Evolutionary conservation across 1,140 invertebrate genomes (phyloP), one percentile per base, ranked within the genome.

Genomic region (Berghia stephanieae): DNA sequence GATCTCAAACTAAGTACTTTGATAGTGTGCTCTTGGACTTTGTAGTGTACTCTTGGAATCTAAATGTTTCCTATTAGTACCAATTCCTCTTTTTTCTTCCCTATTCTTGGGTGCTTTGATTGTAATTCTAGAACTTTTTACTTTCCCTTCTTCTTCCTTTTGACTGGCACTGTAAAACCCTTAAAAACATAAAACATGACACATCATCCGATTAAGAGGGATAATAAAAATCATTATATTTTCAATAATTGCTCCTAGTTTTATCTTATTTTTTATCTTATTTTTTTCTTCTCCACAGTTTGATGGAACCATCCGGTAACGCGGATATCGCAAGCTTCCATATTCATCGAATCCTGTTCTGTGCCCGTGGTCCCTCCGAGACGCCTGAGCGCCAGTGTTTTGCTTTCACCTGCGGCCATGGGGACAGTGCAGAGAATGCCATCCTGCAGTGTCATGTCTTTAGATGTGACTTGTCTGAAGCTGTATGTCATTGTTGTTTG

Each of bases 361-460:
- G 98, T 90, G 96, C 96, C 13, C 92, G 96, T 57, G 98, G 98
- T 4, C 92, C 94, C n/a, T 92, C 92, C n/a, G 93, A 93, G 73
- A 94, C 94, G 27, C 89, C 91, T 2, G 96, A 98, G 84, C 93
- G 94, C 3, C 92, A 95, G 16, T 99, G 98, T 90, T 99, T 99
- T 91, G 97, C 97, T 44, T 98, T 99, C 89, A 99, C 97, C 0
- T 98, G 96, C 93, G 95, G 96, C 40, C 96, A 98, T 86, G 92
- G 92, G 27, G 94, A 97, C 83, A 95, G 94, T 24, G 92, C 93
- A 82, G 95, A 97, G 87, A 94, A 94, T 10, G 93, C 95, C 46
- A 94, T 98, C 66, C 98, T 98, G 90, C 95, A 98, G 89, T 99
- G 97, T 90, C 96, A 98, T 91, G 95, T 98, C 38, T 99, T 99